A percentile compares a stretch with the other conserved stretches of the same genome.
These are phyloP conservation scores for Leptinotarsa juncta DNA, from an alignment of 2,888 invertebrate species.

Conservation along the genomic window DNA sequence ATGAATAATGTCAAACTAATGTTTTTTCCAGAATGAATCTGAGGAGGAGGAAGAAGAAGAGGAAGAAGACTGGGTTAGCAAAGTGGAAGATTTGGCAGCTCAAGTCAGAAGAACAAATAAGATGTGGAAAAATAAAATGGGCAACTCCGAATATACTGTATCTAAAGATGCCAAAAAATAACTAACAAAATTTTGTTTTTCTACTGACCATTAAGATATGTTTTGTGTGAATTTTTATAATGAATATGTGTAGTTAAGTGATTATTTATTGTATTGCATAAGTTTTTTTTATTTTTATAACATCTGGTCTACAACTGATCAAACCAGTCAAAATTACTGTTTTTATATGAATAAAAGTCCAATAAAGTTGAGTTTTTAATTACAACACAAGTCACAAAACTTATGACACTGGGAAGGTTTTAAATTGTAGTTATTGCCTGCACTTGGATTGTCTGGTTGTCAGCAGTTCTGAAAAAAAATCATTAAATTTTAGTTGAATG, in stretches of 20 bases:
- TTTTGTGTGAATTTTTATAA: constrained; percentile 23
- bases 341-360: constrained; percentile 16
- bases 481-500: not conserved
- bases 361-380: not conserved
- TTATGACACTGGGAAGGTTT: not conserved
- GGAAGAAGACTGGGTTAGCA: constrained; percentile 54
- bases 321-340: constrained; percentile 16
- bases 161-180: constrained; percentile 50
- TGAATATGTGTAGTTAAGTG: constrained; percentile 8
- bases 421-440: constrained; percentile 48
- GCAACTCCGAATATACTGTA: constrained; percentile 46
- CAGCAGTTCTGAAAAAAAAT: constrained; percentile 55
- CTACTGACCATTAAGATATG: constrained; percentile 16
- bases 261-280: constrained; percentile 20
- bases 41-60: constrained; percentile 51
- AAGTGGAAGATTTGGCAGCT: constrained; percentile 53
- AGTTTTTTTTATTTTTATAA: constrained; percentile 23
- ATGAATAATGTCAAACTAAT: not conserved
- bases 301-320: constrained; percentile 2
- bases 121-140: constrained; percentile 53
- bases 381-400: not conserved
- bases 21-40: constrained; percentile 48
- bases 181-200: constrained; percentile 16
- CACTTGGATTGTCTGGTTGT: constrained; percentile 59
- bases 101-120: constrained; percentile 54